Conservation (phyloP, 2,797 vertebrate species). For the Anniella stebbinsi region DNA sequence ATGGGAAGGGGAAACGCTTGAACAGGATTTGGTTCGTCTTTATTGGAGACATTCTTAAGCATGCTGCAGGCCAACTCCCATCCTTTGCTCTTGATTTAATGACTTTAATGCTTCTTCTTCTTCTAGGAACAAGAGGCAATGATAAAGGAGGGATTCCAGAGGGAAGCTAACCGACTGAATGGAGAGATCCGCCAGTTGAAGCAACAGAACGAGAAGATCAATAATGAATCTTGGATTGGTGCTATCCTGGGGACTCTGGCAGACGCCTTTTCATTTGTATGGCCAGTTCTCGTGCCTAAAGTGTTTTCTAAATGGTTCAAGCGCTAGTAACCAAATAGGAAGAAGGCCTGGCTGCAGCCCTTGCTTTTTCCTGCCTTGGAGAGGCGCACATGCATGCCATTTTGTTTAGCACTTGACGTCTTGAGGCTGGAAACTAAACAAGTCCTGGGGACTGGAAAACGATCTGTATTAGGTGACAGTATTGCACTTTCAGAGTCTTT, state of each 20-base stretch:
- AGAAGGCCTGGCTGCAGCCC: not conserved
- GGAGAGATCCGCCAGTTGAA: not conserved
- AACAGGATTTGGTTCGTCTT: not conserved
- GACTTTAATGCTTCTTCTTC: not conserved
- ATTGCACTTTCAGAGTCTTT: not conserved
- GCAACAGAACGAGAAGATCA: not conserved
- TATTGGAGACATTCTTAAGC: not conserved
- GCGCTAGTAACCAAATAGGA: not conserved
- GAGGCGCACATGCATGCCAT: no score
- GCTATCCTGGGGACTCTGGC: accelerated
- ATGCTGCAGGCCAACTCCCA: not conserved
- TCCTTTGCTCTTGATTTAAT: not conserved
- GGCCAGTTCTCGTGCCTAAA: not conserved
- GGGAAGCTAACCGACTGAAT: not conserved
- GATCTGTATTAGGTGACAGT: not conserved
- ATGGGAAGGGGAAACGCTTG: not conserved
- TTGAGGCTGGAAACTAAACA: not conserved
- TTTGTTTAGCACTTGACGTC: not conserved
- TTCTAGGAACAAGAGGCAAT: not conserved
- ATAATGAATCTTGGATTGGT: not conserved
- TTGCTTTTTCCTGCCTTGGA: not conserved
- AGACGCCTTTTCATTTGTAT: accelerated
- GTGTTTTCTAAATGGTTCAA: accelerated
- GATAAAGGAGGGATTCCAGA: not conserved
- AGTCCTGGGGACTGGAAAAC: not conserved